phyloP scores from a whole-genome alignment of 2,888 invertebrate species.

The Julus scanicus region DNA sequence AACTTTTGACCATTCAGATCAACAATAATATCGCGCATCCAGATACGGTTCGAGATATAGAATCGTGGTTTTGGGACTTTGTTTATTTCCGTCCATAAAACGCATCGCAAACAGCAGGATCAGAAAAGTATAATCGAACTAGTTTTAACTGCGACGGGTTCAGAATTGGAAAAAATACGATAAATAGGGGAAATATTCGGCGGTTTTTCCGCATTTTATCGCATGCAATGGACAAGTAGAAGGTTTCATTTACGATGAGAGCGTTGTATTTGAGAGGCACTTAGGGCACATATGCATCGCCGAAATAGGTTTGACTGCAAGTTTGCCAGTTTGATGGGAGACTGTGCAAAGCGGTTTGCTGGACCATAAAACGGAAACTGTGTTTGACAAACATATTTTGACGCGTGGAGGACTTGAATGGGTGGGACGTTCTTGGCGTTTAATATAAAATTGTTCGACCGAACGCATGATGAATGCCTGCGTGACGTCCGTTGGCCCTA shows the following conservation, averaged over 20 bases:
- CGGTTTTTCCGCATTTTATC: not conserved
- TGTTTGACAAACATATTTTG: not conserved
- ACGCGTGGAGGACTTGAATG: not conserved
- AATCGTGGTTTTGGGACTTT: too few relatives aligned
- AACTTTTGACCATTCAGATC: too few relatives aligned
- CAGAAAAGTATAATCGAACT: too few relatives aligned
- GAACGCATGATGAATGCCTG: not conserved
- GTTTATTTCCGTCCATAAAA: too few relatives aligned
- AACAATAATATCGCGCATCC: too few relatives aligned
- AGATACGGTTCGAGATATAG: too few relatives aligned
- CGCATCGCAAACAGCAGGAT: too few relatives aligned
- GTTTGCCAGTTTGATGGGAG: not conserved
- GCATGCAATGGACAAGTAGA: not conserved
- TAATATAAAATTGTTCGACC: not conserved
- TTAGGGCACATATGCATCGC: not conserved
- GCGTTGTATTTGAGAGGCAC: not conserved
- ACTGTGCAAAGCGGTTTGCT: not conserved
- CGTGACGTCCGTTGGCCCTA: not conserved
- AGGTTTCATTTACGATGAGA: not conserved
- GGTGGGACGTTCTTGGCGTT: not conserved
- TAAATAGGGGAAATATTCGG: not conserved
- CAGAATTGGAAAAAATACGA: too few relatives aligned
- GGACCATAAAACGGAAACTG: not conserved
- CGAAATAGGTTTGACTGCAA: not conserved
- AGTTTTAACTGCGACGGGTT: too few relatives aligned